Percentiles rank a stretch among this genome's conserved stretches.
These are phyloP conservation scores for Montipora capricornis DNA, from an alignment of 64 coral and sea anemone species.

Conservation along the genomic window DNA sequence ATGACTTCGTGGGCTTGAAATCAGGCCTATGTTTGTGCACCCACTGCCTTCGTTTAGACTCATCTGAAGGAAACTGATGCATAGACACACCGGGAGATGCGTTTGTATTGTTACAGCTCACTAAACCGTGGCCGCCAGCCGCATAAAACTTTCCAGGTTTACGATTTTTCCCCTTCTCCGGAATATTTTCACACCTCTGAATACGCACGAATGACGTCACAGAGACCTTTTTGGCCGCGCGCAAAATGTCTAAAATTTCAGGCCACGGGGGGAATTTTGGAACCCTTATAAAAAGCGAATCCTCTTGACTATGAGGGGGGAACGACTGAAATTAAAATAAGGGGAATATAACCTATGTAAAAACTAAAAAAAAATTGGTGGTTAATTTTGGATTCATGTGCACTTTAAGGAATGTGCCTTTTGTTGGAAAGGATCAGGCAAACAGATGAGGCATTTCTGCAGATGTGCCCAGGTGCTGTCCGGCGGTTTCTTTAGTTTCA, in stretches of 20 bases:
- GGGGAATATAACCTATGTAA: not conserved
- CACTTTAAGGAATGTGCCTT: too few relatives aligned
- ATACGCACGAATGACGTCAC: slow-evolving; percentile 6
- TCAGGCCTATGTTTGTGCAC: not conserved
- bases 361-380: too few relatives aligned
- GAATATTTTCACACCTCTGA: not conserved
- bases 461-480: too few relatives aligned
- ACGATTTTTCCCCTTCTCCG: not conserved
- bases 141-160: not conserved
- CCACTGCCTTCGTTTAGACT: not conserved
- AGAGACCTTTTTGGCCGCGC: not conserved
- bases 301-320: not conserved
- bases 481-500: too few relatives aligned
- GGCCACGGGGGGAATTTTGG: not conserved
- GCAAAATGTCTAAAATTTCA: not conserved
- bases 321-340: not conserved
- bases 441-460: too few relatives aligned
- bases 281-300: not conserved
- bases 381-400: too few relatives aligned
- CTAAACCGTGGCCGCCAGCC: not conserved
- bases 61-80: not conserved
- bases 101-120: not conserved
- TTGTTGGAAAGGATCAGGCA: too few relatives aligned
- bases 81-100: not conserved
- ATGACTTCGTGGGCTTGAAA: not conserved